phyloP scores from a whole-genome alignment of 2,113 vertebrate species.

The Bothrops jararaca region DNA sequence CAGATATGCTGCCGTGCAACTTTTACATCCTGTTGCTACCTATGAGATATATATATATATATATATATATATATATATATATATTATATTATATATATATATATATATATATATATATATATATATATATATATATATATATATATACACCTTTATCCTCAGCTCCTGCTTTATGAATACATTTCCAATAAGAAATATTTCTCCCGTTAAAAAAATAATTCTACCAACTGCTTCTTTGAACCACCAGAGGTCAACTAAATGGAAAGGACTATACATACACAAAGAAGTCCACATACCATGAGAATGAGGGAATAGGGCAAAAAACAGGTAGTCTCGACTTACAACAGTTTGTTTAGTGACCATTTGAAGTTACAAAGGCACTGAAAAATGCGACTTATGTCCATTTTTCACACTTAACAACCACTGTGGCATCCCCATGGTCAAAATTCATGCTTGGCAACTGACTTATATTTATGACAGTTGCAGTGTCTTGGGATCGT shows the following conservation, averaged over 20 bases:
- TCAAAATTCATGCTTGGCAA: not conserved
- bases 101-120: no score
- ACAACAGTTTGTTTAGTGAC: not conserved
- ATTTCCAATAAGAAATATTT: conserved; percentile 25
- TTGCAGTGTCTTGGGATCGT: not conserved
- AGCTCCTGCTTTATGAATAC: conserved; percentile 13
- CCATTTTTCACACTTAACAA: not conserved
- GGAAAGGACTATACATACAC: not conserved
- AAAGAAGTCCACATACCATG: not conserved
- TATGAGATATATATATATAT: not conserved
- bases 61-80: no score
- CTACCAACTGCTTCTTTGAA: conserved; percentile 5
- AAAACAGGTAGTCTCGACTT: not conserved
- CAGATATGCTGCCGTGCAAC: not conserved
- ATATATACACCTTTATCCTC: not conserved
- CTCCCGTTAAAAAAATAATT: conserved; percentile 15
- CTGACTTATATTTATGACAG: not conserved
- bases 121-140: no score
- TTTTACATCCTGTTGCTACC: not conserved
- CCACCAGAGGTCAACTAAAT: not conserved
- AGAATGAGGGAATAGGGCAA: not conserved
- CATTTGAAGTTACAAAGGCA: not conserved
- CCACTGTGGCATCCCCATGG: not conserved
- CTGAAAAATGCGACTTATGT: not conserved
- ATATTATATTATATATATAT: no score